Evolutionary conservation across 2,797 vertebrate species (phyloP).

Genomic region (Chelmon rostratus): DNA sequence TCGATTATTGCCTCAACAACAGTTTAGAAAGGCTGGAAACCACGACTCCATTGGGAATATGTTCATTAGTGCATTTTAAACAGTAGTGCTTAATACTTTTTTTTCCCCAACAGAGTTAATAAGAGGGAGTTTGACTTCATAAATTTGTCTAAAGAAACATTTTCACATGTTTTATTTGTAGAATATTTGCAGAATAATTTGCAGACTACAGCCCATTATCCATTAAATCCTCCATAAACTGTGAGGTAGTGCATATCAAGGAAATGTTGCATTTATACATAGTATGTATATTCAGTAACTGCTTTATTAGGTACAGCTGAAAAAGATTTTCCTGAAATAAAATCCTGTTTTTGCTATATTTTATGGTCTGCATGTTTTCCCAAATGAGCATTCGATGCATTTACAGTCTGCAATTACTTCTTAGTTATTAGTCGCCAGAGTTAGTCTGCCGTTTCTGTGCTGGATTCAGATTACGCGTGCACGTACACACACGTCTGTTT

Average conservation of each 20-base stretch:
- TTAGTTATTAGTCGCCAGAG: background rate
- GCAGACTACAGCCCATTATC: background rate
- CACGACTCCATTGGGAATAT: conserved; percentile 4
- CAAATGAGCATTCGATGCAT: background rate
- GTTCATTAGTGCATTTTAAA: conserved; percentile 1
- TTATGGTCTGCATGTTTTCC: background rate
- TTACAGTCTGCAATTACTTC: background rate
- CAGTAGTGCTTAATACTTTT: background rate
- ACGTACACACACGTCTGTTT: no score
- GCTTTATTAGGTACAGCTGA: no score
- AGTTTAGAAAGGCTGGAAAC: conserved; percentile 12
- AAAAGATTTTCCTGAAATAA: background rate
- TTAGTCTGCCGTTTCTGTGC: background rate
- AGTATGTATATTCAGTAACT: background rate
- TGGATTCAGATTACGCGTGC: background rate
- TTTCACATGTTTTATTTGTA: background rate
- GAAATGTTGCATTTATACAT: background rate
- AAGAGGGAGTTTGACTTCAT: background rate
- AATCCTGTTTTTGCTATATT: background rate
- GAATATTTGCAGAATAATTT: background rate
- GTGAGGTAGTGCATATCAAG: background rate
- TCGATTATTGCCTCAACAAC: conserved; percentile 20
- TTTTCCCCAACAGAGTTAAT: background rate
- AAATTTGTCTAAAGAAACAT: background rate
- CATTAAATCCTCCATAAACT: background rate